These are phyloP conservation scores for Lagopus leucura DNA, from an alignment of 2,113 vertebrate genomes.

Conservation along the genomic window DNA sequence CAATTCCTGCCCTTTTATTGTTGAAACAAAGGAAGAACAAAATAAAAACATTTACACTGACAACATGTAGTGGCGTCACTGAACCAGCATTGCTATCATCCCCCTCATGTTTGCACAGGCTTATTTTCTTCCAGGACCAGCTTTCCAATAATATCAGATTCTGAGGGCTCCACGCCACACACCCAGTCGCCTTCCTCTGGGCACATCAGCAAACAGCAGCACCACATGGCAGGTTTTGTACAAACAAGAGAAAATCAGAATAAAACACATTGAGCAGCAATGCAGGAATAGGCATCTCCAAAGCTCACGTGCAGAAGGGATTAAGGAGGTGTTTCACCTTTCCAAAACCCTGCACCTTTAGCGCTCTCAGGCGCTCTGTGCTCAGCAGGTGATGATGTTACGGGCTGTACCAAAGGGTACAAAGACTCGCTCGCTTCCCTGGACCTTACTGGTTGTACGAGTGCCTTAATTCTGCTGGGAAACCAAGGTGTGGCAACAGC, in stretches of 20 bases:
- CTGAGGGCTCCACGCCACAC: background rate
- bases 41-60: constrained; percentile 42
- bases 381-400: fast-evolving
- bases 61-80: background rate
- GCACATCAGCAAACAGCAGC: background rate
- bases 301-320: fast-evolving
- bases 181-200: background rate
- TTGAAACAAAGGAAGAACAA: constrained; percentile 35
- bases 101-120: background rate
- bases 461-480: background rate
- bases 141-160: background rate
- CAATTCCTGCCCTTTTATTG: constrained; percentile 16
- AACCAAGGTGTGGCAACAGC: background rate
- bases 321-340: background rate
- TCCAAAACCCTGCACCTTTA: background rate
- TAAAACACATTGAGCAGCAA: background rate
- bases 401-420: background rate
- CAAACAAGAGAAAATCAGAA: background rate
- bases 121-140: background rate
- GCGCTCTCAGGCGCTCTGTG: fast-evolving
- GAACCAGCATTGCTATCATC: constrained; percentile 9
- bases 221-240: background rate
- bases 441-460: background rate
- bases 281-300: fast-evolving
- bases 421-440: fast-evolving